A percentile compares a stretch with the other conserved stretches of the same genome.
Evolutionary conservation across 2,888 invertebrate genomes (phyloP).

Genomic region (Chloromyia formosa): DNA sequence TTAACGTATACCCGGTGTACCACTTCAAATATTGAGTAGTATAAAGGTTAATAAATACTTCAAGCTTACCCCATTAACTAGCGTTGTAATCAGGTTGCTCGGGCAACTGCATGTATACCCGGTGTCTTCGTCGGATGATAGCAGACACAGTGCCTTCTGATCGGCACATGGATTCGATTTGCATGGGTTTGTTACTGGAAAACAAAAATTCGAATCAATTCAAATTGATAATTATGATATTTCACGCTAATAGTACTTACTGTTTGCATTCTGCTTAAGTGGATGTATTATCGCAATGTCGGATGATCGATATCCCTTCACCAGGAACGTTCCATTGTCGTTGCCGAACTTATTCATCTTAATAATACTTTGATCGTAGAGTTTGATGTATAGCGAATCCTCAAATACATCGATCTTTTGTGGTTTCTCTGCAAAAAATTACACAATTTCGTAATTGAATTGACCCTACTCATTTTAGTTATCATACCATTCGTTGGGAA

Average conservation of each 20-base stretch:
- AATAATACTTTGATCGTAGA: conserved; percentile 72
- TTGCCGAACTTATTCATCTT: conserved; percentile 74
- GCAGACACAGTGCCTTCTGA: conserved; percentile 70
- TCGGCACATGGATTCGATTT: conserved; percentile 68
- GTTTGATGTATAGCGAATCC: conserved; percentile 73
- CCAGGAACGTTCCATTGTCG: conserved; percentile 67
- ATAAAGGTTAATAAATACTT: no score
- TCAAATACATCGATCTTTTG: conserved; percentile 79
- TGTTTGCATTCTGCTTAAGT: conserved; percentile 68
- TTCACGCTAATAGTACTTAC: conserved; percentile 57
- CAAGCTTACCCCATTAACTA: conserved; percentile 51
- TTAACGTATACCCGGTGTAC: no score
- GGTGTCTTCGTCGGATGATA: conserved; percentile 63
- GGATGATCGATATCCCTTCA: conserved; percentile 69
- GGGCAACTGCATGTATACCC: conserved; percentile 68
- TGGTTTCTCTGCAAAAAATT: conserved; percentile 67
- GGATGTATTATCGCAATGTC: conserved; percentile 76
- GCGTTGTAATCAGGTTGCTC: conserved; percentile 65
- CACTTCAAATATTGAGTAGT: no score
- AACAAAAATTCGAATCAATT: conserved; percentile 5
- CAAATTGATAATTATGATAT: not conserved
- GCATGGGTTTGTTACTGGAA: conserved; percentile 69
- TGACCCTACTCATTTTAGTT: conserved; percentile 23
- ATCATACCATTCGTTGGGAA: conserved; percentile 66
- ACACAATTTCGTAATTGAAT: not conserved